Base-by-base conservation (phyloP, 2,888 invertebrate genomes). In the Clivina fossor region DNA sequence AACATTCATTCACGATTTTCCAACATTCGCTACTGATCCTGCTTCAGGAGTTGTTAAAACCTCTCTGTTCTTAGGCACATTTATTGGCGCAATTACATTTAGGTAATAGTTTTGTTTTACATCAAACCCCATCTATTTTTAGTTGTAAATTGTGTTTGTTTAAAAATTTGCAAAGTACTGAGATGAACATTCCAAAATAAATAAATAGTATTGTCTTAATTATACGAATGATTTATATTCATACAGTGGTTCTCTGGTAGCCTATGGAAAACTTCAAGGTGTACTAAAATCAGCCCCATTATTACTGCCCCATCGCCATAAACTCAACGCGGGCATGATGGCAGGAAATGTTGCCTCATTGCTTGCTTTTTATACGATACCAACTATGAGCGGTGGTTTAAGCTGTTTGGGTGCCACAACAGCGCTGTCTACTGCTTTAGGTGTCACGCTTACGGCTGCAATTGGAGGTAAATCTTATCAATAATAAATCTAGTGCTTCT, bases 251-350 rank as follows among this genome's bases (percentile, higher is more conserved):
- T 91, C 91, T 0, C 75, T 93, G 40, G 83, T 93, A 58, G 93
- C 93, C 9, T 93, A 93, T 73, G 93, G 91, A 61, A 93, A 93
- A 77, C 81, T 93, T 38, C 93, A 93, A 74, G 87, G 92, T 26
- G 62, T 88, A 2, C 75, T 93, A 16, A 85, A 83, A 58, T 92
- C 92, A 0, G 82, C 88, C n/a, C 88, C 93, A 0, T 75, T 91
- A 1, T 73, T 91, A 47, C 77, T 93, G 57, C 93, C 93, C 1
- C 92, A 90, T 1, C 80, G 93, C 4, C 91, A 93, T 74, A 80
- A 79, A 2, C 67, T 93, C 59, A 93, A 93, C 74, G 75, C 80
- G 1, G 77, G 79, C 5, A 78, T 92, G 61, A 68, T 89, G 64
- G 76, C 80, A 19, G 84, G 83, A 55, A 86, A 89, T 69, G 75